Conservation (phyloP, 2,888 invertebrate species). For the Conops quadrifasciatus region DNA sequence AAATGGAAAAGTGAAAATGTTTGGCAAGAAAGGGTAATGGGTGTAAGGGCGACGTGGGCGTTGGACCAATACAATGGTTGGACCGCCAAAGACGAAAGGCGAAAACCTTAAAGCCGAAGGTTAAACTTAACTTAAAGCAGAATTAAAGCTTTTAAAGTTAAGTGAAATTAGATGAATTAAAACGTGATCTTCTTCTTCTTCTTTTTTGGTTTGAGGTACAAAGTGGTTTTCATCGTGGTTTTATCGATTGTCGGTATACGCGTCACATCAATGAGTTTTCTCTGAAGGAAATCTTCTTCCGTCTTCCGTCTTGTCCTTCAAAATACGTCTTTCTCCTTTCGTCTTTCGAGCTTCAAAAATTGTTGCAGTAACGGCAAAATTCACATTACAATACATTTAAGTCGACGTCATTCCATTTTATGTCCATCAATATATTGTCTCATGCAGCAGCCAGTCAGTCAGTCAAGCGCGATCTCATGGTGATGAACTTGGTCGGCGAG, state of each 20-base stretch:
- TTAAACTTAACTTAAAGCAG: too few relatives aligned
- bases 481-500: neutral
- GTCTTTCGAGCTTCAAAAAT: constrained; percentile 3
- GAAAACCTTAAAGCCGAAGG: too few relatives aligned
- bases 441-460: neutral
- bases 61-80: too few relatives aligned
- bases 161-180: too few relatives aligned
- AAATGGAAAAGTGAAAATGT: too few relatives aligned
- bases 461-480: neutral
- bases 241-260: constrained; percentile 16
- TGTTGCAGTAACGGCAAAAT: constrained; percentile 12
- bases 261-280: neutral
- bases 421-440: constrained; percentile 44
- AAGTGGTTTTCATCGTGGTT: too few relatives aligned
- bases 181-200: too few relatives aligned
- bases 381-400: constrained; percentile 45
- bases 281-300: neutral
- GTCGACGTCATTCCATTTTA: constrained; percentile 45
- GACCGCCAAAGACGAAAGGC: too few relatives aligned
- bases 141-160: too few relatives aligned
- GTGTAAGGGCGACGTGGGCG: too few relatives aligned
- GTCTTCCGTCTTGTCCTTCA: neutral
- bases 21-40: too few relatives aligned
- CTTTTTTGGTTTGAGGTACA: too few relatives aligned
- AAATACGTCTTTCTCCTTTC: neutral